Evolutionary conservation across 1,140 invertebrate species (phyloP).

Genomic region (Coelopa frigida): DNA sequence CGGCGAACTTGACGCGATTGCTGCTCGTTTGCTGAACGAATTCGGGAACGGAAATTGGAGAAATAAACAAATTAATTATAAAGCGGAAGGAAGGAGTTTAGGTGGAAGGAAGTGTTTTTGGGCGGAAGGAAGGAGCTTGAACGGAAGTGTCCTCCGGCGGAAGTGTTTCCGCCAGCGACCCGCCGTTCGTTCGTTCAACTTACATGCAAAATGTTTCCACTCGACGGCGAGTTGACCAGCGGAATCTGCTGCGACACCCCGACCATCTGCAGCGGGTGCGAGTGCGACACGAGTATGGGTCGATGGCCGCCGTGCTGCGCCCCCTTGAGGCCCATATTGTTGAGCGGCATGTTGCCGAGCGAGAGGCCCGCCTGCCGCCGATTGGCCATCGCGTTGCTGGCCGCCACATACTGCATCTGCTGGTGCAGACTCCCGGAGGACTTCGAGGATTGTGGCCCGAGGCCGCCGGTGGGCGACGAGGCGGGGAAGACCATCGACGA

Average conservation of each 20-base stretch:
- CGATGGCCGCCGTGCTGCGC: constrained; percentile 32
- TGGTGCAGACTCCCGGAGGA: constrained; percentile 54
- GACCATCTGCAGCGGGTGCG: constrained; percentile 17
- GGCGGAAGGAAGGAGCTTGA: neutral
- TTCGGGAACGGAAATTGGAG: too few relatives aligned
- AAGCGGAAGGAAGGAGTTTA: neutral
- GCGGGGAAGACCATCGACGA: constrained; percentile 42
- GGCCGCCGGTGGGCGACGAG: constrained; percentile 34
- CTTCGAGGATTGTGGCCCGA: constrained; percentile 51
- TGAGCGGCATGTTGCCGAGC: constrained; percentile 28
- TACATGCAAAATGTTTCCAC: constrained; percentile 61
- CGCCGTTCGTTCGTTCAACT: constrained; percentile 19
- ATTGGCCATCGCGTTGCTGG: constrained; percentile 27
- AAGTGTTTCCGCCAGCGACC: neutral
- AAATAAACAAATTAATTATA: neutral
- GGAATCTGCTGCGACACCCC: constrained; percentile 28
- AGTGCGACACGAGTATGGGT: constrained; percentile 36
- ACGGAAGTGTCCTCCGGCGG: neutral
- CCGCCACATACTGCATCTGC: constrained; percentile 31
- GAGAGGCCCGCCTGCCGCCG: constrained; percentile 36
- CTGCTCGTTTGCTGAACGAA: constrained; percentile 7
- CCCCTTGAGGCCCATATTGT: constrained; percentile 19
- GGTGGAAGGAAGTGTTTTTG: neutral
- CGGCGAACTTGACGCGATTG: constrained; percentile 41
- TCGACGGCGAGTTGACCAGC: constrained; percentile 56